Evolutionary conservation across 2,797 vertebrate species (phyloP), one percentile per base, ranked within the genome.

Genomic region (Passerculus sandwichensis): DNA sequence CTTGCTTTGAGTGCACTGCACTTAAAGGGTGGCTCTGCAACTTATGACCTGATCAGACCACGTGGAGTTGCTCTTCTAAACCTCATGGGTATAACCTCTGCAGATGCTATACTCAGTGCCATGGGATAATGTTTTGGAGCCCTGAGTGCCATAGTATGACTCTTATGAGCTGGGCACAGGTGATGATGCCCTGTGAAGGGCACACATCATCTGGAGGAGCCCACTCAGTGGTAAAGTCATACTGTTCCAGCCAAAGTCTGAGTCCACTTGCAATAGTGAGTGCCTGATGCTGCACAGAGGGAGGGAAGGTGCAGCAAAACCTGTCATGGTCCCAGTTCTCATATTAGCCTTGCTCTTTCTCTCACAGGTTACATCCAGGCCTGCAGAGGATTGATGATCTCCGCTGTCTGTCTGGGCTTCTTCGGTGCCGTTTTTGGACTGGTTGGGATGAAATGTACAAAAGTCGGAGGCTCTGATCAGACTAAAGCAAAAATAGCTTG

Each of bases 381-480:
- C 15, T 99, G 99, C 96, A 98, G 99, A 97, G 99, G 98, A 64
- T 93, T 99, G 84, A 99, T 99, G 99, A 99, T 99, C 60, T 97
- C 99, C 0, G 98, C 99, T 0, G 96, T 99, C 94, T 99, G 98
- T 92, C 97, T 99, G 96, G 99, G 99, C 7, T 99, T 99, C 94
- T 99, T 99, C 1, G 99, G 98, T 30, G 97, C 98, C 5, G 57
- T 98, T 79, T 98, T 98, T 89, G 98, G 99, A 38, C 98, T 99
- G 54, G 92, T 99, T 92, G 99, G 99, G 73, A 99, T 99, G 99
- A 99, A 99, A 95, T 99, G 99, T 93, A 99, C 99, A 71, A 99
- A 99, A 97, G 98, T 99, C 0, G 99, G 99, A 95, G 99, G 99
- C 74, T 98, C 98, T 0, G 98, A 99, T 85, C 98, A 98, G 94